A percentile compares a stretch with the other conserved stretches of the same genome.
These are phyloP conservation scores for Tinea pellionella DNA, from an alignment of 2,888 invertebrate genomes.

Conservation along the genomic window DNA sequence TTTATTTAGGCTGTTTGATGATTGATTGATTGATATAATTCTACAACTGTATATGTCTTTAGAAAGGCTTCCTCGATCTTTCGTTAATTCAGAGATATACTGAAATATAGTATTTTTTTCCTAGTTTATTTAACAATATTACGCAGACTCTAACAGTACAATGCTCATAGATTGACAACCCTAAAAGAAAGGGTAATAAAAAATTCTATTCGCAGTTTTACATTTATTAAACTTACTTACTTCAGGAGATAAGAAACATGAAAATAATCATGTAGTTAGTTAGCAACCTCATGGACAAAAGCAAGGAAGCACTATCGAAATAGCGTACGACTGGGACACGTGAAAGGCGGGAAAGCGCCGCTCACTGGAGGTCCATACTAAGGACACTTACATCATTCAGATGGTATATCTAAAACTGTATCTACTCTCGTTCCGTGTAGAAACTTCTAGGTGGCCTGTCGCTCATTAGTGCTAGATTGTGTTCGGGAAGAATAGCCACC, in stretches of 20 bases:
- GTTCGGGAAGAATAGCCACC: conserved; percentile 8
- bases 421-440: conserved; percentile 11
- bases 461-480: conserved; percentile 13
- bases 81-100: too few species aligned
- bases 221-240: too few species aligned
- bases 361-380: conserved; percentile 14
- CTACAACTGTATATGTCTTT: too few species aligned
- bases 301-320: conserved; percentile 6
- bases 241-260: not conserved
- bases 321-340: conserved; percentile 6
- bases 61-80: too few species aligned
- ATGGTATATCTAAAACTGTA: conserved; percentile 14
- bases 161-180: too few species aligned
- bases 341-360: conserved; percentile 15
- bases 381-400: conserved; percentile 12
- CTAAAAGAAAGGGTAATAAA: too few species aligned
- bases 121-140: too few species aligned
- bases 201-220: too few species aligned
- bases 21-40: too few species aligned
- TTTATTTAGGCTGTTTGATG: too few species aligned
- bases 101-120: too few species aligned
- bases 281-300: not conserved
- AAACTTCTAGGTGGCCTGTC: conserved; percentile 13
- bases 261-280: not conserved
- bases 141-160: too few species aligned